phyloP scores from a whole-genome alignment of 2,113 vertebrate genomes.

The Ammodytes dubius region DNA sequence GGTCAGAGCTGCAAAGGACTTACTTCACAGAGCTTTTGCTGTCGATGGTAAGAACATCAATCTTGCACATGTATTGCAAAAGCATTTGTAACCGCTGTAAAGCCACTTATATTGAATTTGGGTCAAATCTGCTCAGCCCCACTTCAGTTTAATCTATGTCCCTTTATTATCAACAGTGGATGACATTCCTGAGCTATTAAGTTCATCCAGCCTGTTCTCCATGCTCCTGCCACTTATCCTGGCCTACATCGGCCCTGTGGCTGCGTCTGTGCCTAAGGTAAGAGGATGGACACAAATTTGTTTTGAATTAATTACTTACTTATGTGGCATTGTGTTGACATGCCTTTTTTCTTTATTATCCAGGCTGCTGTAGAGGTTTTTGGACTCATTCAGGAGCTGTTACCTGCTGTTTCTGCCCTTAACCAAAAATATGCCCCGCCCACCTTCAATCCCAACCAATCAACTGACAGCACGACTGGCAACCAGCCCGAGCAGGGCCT shows the following conservation, averaged over 20 bases:
- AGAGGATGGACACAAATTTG: not conserved
- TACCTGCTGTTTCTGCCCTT: constrained; percentile 95
- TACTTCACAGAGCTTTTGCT: constrained; percentile 96
- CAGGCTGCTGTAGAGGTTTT: constrained; percentile 99
- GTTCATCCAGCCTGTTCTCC: constrained; percentile 98
- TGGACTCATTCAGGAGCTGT: constrained; percentile 94
- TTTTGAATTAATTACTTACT: not conserved
- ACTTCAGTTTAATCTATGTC: not conserved
- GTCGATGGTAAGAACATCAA: constrained; percentile 91
- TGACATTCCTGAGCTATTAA: constrained; percentile 98
- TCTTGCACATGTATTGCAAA: not conserved
- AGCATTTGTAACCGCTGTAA: not conserved
- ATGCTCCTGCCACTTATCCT: constrained; percentile 98
- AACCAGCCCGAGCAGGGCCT: constrained; percentile 97
- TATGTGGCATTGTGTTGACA: not conserved
- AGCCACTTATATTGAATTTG: not conserved
- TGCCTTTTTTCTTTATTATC: not conserved
- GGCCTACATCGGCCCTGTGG: constrained; percentile 98
- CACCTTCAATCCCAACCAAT: constrained; percentile 99
- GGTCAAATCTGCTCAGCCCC: not conserved
- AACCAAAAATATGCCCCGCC: constrained; percentile 99
- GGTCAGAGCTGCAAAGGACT: constrained; percentile 95
- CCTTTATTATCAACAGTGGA: constrained; percentile 87
- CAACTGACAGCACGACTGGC: constrained; percentile 97
- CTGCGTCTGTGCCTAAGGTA: constrained; percentile 98